Conservation (phyloP, 2,888 invertebrate genomes). For the Syrista parreyssii region DNA sequence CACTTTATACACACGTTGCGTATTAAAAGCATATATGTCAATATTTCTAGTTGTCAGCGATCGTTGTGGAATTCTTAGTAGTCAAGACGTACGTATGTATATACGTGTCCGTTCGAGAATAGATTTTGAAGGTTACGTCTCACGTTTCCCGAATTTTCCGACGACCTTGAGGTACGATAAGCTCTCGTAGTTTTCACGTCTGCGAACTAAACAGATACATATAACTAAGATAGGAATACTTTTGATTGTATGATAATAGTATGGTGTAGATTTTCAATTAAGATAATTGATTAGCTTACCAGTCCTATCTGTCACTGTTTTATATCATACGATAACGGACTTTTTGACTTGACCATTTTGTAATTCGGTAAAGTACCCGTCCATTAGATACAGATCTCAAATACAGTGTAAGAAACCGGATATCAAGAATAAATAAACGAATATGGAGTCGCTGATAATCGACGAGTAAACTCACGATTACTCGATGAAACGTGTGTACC, state of each 20-base stretch:
- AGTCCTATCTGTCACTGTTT: neutral
- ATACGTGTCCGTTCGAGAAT: neutral
- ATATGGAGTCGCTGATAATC: neutral
- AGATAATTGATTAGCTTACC: neutral
- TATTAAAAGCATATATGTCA: neutral
- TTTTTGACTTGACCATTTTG: neutral
- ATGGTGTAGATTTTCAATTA: neutral
- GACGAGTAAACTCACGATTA: neutral
- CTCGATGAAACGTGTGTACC: neutral
- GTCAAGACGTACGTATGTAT: neutral
- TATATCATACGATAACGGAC: neutral
- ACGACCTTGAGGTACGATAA: neutral
- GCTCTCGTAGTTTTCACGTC: neutral
- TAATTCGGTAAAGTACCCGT: neutral
- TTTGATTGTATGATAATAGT: neutral
- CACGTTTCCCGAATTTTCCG: neutral
- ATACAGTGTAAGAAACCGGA: neutral
- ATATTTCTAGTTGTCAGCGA: neutral
- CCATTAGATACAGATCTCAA: neutral
- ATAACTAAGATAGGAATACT: neutral
- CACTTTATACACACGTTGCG: neutral
- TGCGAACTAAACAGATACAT: neutral
- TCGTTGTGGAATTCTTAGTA: neutral
- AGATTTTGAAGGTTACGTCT: neutral
- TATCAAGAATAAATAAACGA: neutral